Percentiles rank a stretch among this genome's conserved stretches.
phyloP scores from a whole-genome alignment of 2,888 invertebrate species.

The Drosophila picticornis region DNA sequence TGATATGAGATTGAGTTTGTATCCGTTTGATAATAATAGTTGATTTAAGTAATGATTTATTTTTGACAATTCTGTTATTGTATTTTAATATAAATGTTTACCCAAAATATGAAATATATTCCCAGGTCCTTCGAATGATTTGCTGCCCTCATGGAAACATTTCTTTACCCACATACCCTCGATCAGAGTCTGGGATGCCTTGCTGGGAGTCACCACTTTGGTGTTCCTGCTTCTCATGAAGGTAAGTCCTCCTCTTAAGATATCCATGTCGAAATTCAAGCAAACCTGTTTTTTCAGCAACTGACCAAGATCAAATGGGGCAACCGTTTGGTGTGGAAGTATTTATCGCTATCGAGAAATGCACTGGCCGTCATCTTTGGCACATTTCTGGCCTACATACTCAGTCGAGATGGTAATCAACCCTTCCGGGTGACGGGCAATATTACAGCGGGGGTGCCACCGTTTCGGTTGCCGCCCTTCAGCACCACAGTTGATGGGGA shows the following conservation, averaged over 20 bases:
- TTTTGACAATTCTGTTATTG: not conserved
- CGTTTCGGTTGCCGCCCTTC: slow-evolving; percentile 90
- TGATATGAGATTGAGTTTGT: not conserved
- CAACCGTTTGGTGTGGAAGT: slow-evolving; percentile 79
- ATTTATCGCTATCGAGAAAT: slow-evolving; percentile 90
- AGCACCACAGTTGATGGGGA: slow-evolving; percentile 88
- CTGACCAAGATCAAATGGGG: slow-evolving; percentile 85
- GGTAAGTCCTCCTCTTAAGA: slow-evolving; percentile 82
- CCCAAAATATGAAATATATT: not conserved
- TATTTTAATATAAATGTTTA: not conserved
- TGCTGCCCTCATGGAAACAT: slow-evolving; percentile 88
- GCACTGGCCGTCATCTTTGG: slow-evolving; percentile 91
- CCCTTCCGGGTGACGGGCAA: slow-evolving; percentile 91
- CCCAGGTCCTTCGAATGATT: slow-evolving; percentile 87
- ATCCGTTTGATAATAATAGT: not conserved
- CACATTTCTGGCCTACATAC: slow-evolving; percentile 88
- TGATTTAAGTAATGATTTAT: not conserved
- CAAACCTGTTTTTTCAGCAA: slow-evolving; percentile 83
- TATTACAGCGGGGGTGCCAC: slow-evolving; percentile 90
- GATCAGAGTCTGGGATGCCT: slow-evolving; percentile 88
- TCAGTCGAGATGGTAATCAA: slow-evolving; percentile 85
- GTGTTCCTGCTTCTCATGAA: slow-evolving; percentile 88
- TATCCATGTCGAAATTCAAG: not conserved
- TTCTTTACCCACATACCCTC: slow-evolving; percentile 88
- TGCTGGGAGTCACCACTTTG: slow-evolving; percentile 89